phyloP scores from a whole-genome alignment of 1,140 invertebrate species.

The Micrasema longulum region DNA sequence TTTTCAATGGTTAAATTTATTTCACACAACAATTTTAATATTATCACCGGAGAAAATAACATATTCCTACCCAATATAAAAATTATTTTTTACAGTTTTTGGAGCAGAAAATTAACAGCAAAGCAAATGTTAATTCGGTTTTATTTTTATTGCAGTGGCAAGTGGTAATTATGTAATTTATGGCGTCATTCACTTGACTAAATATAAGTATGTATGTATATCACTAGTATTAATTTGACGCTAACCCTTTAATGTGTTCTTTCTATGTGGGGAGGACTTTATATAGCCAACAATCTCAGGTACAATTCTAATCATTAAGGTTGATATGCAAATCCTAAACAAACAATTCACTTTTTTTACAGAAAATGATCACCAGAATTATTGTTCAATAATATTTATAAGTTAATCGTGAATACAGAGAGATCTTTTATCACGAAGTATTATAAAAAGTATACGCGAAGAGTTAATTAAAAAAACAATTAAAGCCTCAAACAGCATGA shows the following conservation, averaged over 20 bases:
- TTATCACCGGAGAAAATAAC: conserved; percentile 22
- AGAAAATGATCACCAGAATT: conserved; percentile 4
- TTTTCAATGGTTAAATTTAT: conserved; percentile 31
- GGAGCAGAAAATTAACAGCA: conserved; percentile 38
- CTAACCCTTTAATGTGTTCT: background rate
- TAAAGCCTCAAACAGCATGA: too few species aligned
- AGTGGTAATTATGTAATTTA: conserved; percentile 34
- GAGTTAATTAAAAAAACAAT: too few species aligned
- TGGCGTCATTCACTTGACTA: conserved; percentile 28
- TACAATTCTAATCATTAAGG: conserved; percentile 49
- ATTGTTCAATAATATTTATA: background rate
- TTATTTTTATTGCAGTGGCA: conserved; percentile 23
- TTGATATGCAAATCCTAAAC: conserved; percentile 49
- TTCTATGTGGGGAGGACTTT: conserved; percentile 20
- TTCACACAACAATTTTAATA: conserved; percentile 19
- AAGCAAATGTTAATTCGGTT: conserved; percentile 36
- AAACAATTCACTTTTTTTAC: background rate
- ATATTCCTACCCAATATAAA: conserved; percentile 16
- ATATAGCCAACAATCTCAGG: conserved; percentile 46
- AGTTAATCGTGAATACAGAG: background rate
- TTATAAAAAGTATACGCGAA: background rate
- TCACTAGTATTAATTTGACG: conserved; percentile 25
- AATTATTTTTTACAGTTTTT: conserved; percentile 8
- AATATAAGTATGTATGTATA: too few species aligned
- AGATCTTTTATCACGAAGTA: background rate